Percentiles rank a stretch among this genome's conserved stretches.
phyloP scores from a whole-genome alignment of 2,888 invertebrate genomes.

The Hymenopus coronatus region DNA sequence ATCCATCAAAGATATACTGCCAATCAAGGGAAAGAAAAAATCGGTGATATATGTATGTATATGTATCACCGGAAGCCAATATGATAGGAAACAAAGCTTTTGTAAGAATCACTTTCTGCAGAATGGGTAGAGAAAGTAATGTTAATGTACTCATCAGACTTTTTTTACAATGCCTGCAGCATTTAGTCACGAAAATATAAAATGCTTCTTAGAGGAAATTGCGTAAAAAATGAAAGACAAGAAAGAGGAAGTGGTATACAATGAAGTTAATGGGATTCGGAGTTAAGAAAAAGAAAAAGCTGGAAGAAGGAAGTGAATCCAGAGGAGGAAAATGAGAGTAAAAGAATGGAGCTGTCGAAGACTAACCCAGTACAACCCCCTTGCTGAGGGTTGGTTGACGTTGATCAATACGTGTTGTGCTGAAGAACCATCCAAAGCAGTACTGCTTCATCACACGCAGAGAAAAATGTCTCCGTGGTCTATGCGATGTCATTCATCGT shows the following conservation, averaged over 20 bases:
- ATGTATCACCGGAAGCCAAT: too few species aligned
- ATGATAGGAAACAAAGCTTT: too few species aligned
- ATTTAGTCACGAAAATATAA: too few species aligned
- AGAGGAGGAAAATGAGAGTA: neutral
- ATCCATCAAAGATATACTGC: too few species aligned
- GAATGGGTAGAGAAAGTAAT: too few species aligned
- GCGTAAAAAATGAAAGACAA: neutral
- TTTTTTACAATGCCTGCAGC: too few species aligned
- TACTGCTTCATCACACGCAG: slow-evolving; percentile 9
- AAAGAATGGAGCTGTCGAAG: slow-evolving; percentile 26
- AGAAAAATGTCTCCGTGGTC: slow-evolving; percentile 17
- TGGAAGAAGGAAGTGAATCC: neutral
- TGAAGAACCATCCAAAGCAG: neutral
- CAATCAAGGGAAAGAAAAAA: too few species aligned
- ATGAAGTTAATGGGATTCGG: slow-evolving; percentile 2
- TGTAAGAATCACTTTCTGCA: too few species aligned
- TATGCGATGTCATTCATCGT: neutral
- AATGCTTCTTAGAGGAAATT: neutral
- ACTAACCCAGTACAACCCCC: slow-evolving; percentile 6
- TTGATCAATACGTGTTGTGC: slow-evolving; percentile 17
- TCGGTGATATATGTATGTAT: too few species aligned
- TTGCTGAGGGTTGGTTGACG: neutral
- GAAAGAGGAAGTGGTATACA: neutral
- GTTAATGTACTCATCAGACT: too few species aligned
- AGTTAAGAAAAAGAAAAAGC: slow-evolving; percentile 1